These are phyloP conservation scores for Ia io DNA, from an alignment of 2,113 vertebrate species.

Conservation along the genomic window DNA sequence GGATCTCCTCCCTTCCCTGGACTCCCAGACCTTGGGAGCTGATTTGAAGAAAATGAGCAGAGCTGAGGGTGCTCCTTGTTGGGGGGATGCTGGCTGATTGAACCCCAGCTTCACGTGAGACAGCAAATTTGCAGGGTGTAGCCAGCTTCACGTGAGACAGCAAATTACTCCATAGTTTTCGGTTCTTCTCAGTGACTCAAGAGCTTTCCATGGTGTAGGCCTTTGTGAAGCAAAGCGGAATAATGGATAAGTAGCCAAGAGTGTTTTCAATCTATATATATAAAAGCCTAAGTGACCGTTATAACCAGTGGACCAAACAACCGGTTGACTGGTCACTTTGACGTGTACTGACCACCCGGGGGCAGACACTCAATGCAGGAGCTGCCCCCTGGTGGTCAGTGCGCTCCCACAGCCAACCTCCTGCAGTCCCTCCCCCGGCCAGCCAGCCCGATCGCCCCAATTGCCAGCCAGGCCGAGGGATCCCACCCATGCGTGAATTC, in stretches of 20 bases:
- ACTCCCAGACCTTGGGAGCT: background rate
- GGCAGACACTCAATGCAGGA: no score
- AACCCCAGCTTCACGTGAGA: background rate
- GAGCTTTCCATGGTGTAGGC: background rate
- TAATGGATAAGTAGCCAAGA: background rate
- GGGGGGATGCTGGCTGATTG: background rate
- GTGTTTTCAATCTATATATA: background rate
- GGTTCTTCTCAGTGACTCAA: background rate
- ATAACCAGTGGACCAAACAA: no score
- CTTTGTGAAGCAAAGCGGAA: constrained; percentile 9
- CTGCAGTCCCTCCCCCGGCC: no score
- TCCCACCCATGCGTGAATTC: no score
- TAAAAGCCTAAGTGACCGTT: no score
- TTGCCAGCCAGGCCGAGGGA: no score
- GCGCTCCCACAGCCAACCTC: no score
- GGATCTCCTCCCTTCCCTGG: background rate
- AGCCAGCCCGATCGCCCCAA: no score
- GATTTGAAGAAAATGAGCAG: background rate
- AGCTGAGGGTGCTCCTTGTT: background rate
- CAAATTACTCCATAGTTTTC: background rate
- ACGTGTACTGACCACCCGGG: no score
- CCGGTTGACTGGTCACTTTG: no score
- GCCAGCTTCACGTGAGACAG: background rate
- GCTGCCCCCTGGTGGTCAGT: no score
- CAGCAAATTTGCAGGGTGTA: background rate